Evolutionary conservation across 1,140 invertebrate genomes (phyloP), one percentile per base, ranked within the genome.

Genomic region (Formica selysi): DNA sequence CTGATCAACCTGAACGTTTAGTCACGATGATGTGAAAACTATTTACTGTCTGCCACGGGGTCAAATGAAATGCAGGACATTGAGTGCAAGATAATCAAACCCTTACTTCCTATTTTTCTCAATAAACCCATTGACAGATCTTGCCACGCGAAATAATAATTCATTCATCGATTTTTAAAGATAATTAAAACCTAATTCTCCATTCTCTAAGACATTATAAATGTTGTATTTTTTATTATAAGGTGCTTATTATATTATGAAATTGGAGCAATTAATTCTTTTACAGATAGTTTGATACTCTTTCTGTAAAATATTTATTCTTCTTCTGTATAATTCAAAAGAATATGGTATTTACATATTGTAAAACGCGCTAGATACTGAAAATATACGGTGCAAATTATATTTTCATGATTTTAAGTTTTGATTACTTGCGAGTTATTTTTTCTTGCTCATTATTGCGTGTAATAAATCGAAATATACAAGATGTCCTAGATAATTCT

Each of bases 1-100:
- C 87, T 67, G 85, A 89, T 89, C 85, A 76, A 62, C 26, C 44
- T 32, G 29, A 59, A 64, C 76, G 36, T 80, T 62, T 86, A 57
- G 70, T 62, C 57, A 78, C 44, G 86, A 38, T 88, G 74, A 80
- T 74, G 44, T 36, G 38, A n/a, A 59, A 38, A 68, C 38, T 80
- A 51, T 38, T 80, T 59, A 44, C 76, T 68, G 19, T 85, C 19
- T 59, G 26, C 4, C 38, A 26, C 54, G 68, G 68, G 38, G 26
- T 83, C 54, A 73, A 73, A 11, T 62, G 38, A 83, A 83, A 83
- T 38, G 13, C 10, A 3, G 16, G 22, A 73, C 7, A 61, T 74
- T 13, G 22, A 13, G 32, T n/a, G 5, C 8, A 16, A 16, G 19
- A 22, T 83, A 74, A 83, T 59, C 79, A 61, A 70, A 48, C 11